Base-by-base conservation (phyloP, 2,797 vertebrate genomes). In the Anabas testudineus region DNA sequence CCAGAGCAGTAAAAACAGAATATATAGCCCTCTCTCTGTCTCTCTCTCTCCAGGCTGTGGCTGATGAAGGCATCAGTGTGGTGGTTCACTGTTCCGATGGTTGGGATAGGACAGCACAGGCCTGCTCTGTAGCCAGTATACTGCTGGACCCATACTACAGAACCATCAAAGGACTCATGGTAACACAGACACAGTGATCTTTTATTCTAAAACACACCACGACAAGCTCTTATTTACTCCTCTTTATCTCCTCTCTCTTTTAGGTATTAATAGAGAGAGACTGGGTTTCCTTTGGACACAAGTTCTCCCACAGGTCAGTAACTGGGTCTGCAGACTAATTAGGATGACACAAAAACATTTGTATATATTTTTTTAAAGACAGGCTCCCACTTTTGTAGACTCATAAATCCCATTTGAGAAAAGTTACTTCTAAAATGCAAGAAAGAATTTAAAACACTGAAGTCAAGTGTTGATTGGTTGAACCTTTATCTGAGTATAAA, bases 81-180 rank as follows among this genome's bases (percentile, higher is more conserved):
- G 87, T 98, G 65, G 97, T 99, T n/a, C 97, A 99, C 93, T 99
- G 98, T 76, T 99, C 98, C 0, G 98, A 99, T 4, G 98, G 98
- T 69, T 99, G 97, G 98, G 97, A 99, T 91, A 86, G 97, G 57
- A 99, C 97, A 0, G 95, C 98, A 24, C 98, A 99, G 90, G 97
- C 96, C 81, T 99, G 97, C 88, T 99, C 97, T 0, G 93, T 98
- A 51, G 96, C 97, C 19, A 95, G 96, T 58, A 88, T 99, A 10
- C 94, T 99, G 1, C 86, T 99, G 76, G 96, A 99, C 75, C 95
- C 96, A 0, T 94, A 95, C 90, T 99, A 99, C 92, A 94, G 98
- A 76, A 97, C 96, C 49, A 90, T 97, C 74, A 95, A 91, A 90
- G 98, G 97, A 79, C 94, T 99, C 84, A 98, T 98, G 97, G 98